Evolutionary conservation across 1,140 invertebrate genomes (phyloP), one percentile per base, ranked within the genome.

Genomic region (Eriocheir sinensis): DNA sequence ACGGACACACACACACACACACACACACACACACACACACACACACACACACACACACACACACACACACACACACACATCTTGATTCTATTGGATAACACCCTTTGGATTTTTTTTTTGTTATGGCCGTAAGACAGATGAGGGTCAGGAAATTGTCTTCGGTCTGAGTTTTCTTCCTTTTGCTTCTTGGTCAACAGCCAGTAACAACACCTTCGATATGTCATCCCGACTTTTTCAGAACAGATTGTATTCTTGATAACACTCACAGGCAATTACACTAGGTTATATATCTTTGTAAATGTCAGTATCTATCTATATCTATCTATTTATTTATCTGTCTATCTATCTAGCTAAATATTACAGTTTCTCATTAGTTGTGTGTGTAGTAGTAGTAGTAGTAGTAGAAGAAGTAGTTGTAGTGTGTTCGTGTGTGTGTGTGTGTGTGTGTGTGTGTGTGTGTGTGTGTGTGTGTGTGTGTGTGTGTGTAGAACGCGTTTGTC

Each of bases 281-380:
- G 6, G 6, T 27, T 48, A 38, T 48, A 17, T 48, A 4, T 72
- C 27, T 90, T 30, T 90, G 9, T 88, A 6, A 38, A 0, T 88
- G 32, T 88, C 85, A 38, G 32, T 88, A 41, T 72, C n/a, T 91
- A 41, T 91, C 48, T 91, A 17, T 91, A 8, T 53, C 48, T 91
- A 27, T 91, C 89, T 53, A 9, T 90, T 41, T 90, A 3, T 91
- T 44, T 91, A 1, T 91, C 89, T 91, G 27, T 91, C 48, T 91
- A 8, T 79, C 48, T 91, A 17, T 72, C n/a, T 60, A 9, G 15
- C 48, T 15, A 6, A 48, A 15, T 48, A 15, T 48, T 48, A 48
- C 15, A 6, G 4, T 48, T 15, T 48, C 44, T 15, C 44, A 48
- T 15, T 48, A 4, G 4, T 15, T 6, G 4, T 48, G 4, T 48